Conservation (phyloP, 1,140 invertebrate species). For the Aphaenogaster rudis region DNA sequence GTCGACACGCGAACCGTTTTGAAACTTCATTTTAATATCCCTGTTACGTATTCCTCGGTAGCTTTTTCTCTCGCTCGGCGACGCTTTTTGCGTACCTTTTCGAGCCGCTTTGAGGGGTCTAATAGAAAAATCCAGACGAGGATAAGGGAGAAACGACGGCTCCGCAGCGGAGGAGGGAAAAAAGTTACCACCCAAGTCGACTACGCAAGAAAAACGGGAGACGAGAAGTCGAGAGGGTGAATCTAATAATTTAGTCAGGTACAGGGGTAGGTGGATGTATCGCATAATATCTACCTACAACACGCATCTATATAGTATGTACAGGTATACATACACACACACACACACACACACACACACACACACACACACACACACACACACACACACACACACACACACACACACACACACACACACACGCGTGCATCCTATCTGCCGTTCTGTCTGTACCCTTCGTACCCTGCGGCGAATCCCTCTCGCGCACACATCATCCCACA, state of each 20-base stretch:
- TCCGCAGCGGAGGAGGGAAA: conserved; percentile 38
- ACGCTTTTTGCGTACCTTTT: conserved; percentile 55
- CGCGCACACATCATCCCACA: conserved; percentile 31
- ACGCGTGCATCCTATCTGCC: conserved; percentile 9
- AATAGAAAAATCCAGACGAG: conserved; percentile 62
- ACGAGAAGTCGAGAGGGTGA: conserved; percentile 50
- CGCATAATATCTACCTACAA: conserved; percentile 17
- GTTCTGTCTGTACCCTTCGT: conserved; percentile 18
- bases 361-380: background rate
- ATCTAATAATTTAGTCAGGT: conserved; percentile 77
- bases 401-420: too few species aligned
- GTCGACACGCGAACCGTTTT: conserved; percentile 11
- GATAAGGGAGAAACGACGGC: background rate
- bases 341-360: too few species aligned
- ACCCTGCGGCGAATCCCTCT: conserved; percentile 3
- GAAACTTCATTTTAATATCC: conserved; percentile 47
- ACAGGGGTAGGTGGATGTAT: conserved; percentile 38
- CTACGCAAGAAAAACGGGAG: conserved; percentile 19
- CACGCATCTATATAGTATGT: background rate
- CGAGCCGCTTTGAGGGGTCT: conserved; percentile 40
- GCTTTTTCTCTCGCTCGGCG: conserved; percentile 1
- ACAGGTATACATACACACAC: background rate
- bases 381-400: too few species aligned
- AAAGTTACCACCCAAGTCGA: conserved; percentile 62
- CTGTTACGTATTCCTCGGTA: background rate